Evolutionary conservation across 2,888 invertebrate species (phyloP).

Genomic region (Rhagium mordax): DNA sequence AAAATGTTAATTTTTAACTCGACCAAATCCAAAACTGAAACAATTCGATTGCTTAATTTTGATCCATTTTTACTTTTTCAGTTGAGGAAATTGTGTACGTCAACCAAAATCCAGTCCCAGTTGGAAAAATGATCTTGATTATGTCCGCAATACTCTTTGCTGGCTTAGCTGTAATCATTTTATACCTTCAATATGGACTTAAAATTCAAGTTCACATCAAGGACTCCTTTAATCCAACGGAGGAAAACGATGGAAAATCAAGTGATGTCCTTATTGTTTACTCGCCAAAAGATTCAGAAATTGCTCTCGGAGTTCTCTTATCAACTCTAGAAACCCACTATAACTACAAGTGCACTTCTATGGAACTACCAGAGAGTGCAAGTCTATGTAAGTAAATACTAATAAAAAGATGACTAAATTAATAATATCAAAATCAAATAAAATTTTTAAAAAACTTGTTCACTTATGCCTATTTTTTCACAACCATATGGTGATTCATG

Average conservation of each 20-base stretch:
- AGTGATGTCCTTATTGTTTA: conserved; percentile 79
- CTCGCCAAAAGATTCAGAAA: conserved; percentile 76
- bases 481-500: too few species aligned
- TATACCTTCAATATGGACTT: conserved; percentile 73
- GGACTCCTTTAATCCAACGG: conserved; percentile 70
- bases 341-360: conserved; percentile 77
- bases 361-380: conserved; percentile 62
- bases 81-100: conserved; percentile 61
- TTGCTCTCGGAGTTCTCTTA: conserved; percentile 76
- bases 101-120: conserved; percentile 71
- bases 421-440: too few species aligned
- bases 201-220: conserved; percentile 70
- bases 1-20: too few species aligned
- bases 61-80: conserved; percentile 56
- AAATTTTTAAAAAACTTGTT: too few species aligned
- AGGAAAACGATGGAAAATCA: conserved; percentile 72
- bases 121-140: conserved; percentile 73
- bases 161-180: conserved; percentile 70
- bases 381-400: conserved; percentile 57
- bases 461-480: too few species aligned
- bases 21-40: too few species aligned
- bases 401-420: too few species aligned
- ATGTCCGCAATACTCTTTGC: conserved; percentile 71
- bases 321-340: conserved; percentile 77
- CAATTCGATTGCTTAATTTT: conserved; percentile 10